These are phyloP conservation scores for Smittia sp. DNA, from an alignment of 2,888 invertebrate species.

Conservation along the genomic window DNA sequence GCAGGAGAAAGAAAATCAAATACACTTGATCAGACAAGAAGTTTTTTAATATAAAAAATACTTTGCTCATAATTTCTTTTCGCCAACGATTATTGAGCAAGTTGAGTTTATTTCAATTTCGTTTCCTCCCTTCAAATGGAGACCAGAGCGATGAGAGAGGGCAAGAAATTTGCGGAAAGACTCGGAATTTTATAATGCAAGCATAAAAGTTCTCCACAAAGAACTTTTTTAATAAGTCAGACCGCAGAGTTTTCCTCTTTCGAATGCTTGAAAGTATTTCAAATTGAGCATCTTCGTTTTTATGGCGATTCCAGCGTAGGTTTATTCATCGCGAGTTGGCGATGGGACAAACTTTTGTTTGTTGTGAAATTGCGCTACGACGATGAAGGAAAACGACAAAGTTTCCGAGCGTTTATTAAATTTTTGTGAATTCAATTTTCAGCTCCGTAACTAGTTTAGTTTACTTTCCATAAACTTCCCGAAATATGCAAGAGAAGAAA, in stretches of 20 bases:
- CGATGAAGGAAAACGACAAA: too few relatives aligned
- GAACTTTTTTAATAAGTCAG: slow-evolving; percentile 15
- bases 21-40: not conserved
- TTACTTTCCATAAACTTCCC: not conserved
- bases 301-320: not conserved
- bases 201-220: not conserved
- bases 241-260: not conserved
- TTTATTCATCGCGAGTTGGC: not conserved
- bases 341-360: too few relatives aligned
- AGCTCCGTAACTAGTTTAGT: too few relatives aligned
- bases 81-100: not conserved
- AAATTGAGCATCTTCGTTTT: not conserved
- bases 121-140: not conserved
- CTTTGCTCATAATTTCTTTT: too few relatives aligned
- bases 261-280: not conserved
- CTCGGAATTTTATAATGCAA: not conserved
- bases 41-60: not conserved
- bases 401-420: too few relatives aligned
- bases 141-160: not conserved
- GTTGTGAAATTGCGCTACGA: too few relatives aligned
- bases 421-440: too few relatives aligned
- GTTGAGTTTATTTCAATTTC: not conserved
- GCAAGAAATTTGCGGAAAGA: not conserved
- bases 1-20: not conserved
- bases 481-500: not conserved